Base-by-base conservation (phyloP, 2,113 vertebrate genomes). In the Eclectus roratus region DNA sequence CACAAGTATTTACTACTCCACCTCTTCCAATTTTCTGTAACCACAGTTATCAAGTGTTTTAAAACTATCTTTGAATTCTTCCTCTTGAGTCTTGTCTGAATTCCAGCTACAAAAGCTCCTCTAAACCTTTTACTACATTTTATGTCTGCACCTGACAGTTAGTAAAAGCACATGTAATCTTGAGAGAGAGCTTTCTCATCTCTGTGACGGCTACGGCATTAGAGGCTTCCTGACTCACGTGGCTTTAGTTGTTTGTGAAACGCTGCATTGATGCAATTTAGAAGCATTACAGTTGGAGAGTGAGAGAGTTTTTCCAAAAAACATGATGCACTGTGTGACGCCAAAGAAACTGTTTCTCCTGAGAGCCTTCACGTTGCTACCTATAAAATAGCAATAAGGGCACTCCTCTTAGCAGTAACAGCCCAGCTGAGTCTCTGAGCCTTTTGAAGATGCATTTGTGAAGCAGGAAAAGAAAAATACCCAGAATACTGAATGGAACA, bases 251-350 rank as follows among this genome's bases (percentile, higher is more conserved):
- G 8, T 18, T 61, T 52, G 81, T 11, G 21, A 41, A 61, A 53
- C 35, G 2, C 7, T 1, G 8, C 9, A 1, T 4, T 5, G 12
- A 2, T 7, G 64, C 9, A 1, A 28, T 55, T 64, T 56, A 10
- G 35, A 53, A 87, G 29, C 15, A 3, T 6, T 23, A 2, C 15
- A 10, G 19, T 4, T 8, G 3, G 27, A 13, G 27, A 70, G 19
- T 6, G 39, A 64, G 46, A 55, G 49, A 73, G 44, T 13, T 21
- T 74, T 46, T 29, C 39, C 44, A 27, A 91, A 28, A 37, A 7
- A 10, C 44, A 19, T 25, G 27, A 91, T 14, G 25, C 65, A 14
- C 47, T 33, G 3, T 24, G 23, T 41, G 66, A 91, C 2, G 2
- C 25, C 80, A 73, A 58, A 56, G 63, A 66, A 56, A 37, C 60